phyloP scores from a whole-genome alignment of 2,888 invertebrate genomes.

The Phrixothrix hirtus region DNA sequence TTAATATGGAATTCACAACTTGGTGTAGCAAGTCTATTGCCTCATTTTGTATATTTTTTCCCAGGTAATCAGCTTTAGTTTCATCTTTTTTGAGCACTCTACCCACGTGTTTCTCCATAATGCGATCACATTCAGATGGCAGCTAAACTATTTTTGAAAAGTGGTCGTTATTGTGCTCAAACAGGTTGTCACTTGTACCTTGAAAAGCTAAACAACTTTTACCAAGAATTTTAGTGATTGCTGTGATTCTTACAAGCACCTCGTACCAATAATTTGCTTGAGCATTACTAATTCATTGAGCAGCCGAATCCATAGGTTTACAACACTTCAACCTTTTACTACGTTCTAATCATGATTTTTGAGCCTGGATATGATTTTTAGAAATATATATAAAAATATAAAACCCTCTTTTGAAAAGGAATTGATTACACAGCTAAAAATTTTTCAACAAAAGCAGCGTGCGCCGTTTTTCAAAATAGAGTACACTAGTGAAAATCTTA shows the following conservation, averaged over 20 bases:
- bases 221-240: slow-evolving; percentile 20
- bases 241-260: slow-evolving; percentile 3
- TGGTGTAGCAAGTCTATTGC: slow-evolving; percentile 16
- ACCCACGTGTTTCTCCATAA: background rate
- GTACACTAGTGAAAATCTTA: slow-evolving; percentile 18
- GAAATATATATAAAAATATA: background rate
- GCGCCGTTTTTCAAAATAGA: slow-evolving; percentile 16
- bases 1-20: slow-evolving; percentile 10
- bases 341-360: slow-evolving; percentile 10
- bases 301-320: slow-evolving; percentile 12
- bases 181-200: slow-evolving; percentile 18
- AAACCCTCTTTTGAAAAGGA: slow-evolving; percentile 4
- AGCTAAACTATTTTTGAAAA: too few species aligned
- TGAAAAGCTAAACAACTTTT: slow-evolving; percentile 17
- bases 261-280: slow-evolving; percentile 15
- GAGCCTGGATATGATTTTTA: slow-evolving; percentile 5
- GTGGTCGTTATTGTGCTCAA: slow-evolving; percentile 10
- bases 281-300: slow-evolving; percentile 9
- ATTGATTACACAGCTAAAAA: slow-evolving; percentile 1
- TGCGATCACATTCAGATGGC: too few species aligned
- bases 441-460: slow-evolving; percentile 20
- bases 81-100: slow-evolving; percentile 7
- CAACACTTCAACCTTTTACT: too few species aligned
- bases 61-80: slow-evolving; percentile 3
- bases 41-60: slow-evolving; percentile 21